Conservation (phyloP, 1,140 invertebrate species). For the Ostrea edulis region DNA sequence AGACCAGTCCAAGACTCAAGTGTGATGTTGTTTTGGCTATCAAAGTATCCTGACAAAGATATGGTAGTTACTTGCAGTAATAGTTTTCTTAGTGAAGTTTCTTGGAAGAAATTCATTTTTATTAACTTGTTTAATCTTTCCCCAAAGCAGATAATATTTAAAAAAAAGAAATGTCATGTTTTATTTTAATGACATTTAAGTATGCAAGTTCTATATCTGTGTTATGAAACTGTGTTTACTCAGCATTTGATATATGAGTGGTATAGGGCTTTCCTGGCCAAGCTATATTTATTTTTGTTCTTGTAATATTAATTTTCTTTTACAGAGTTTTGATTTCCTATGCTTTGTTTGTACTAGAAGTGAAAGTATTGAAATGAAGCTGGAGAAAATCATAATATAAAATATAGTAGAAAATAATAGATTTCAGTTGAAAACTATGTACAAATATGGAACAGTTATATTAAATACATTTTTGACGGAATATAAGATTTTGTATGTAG, state of each 20-base stretch:
- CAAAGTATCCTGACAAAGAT: background rate
- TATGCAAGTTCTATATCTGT: background rate
- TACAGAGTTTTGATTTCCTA: background rate
- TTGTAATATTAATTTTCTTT: background rate
- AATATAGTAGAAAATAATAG: background rate
- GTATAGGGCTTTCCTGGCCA: background rate
- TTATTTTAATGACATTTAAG: background rate
- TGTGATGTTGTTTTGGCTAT: background rate
- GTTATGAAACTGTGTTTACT: background rate
- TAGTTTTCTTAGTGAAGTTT: background rate
- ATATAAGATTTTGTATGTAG: background rate
- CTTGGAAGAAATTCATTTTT: background rate
- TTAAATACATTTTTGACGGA: background rate
- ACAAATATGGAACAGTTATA: background rate
- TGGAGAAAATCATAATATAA: background rate
- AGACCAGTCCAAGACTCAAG: background rate
- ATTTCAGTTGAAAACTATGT: background rate
- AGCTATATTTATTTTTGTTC: background rate
- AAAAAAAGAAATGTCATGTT: background rate
- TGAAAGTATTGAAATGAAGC: background rate
- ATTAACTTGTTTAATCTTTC: background rate
- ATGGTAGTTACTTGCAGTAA: background rate
- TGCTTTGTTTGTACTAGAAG: background rate
- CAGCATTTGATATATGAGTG: slow-evolving; percentile 1
- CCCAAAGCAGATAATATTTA: background rate